Evolutionary conservation across 2,888 invertebrate genomes (phyloP), one percentile per base, ranked within the genome.

Genomic region (Agriopis aurantiaria): DNA sequence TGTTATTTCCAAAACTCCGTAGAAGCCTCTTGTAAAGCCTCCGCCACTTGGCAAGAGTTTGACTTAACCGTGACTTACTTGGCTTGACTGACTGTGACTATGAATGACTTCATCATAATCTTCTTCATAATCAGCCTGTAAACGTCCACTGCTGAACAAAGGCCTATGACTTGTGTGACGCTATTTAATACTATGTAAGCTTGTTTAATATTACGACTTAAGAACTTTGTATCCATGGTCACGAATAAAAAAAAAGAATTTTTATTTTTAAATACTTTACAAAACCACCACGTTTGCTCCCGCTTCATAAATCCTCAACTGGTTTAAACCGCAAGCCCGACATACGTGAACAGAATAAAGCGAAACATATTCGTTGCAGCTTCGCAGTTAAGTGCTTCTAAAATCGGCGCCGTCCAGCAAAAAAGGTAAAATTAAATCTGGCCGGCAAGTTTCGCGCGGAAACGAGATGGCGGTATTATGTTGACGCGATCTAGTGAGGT

Each of bases 391-490:
- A 82, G 82, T 75, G 56, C 79, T 81, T 81, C 78, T 58, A 58
- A 58, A 85, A 77, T 69, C 76, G 64, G 72, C 69, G 78, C 68
- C 81, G 76, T 79, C 80, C 80, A 79, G 82, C 85, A 55, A 82
- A 87, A 89, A 91, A 88, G 86, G 85, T 85, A 84, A 86, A 88
- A 85, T 84, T 85, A 84, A 90, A 88, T 87, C 88, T 85, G 83
- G 83, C 79, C 76, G 87, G 88, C 91, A 85, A 87, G 90, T 90
- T 90, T 85, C 75, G 85, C 84, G 79, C 75, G 77, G 68, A 64
- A 80, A 78, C 58, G 91, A 84, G 90, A 90, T 69, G 74, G 81
- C 78, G 73, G 79, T 81, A 86, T 75, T 77, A 79, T 76, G n/a
- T 23, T 17, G 43, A 52, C 12, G 23, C 7, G n/a, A 23, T 78